These are phyloP conservation scores for Murina feae DNA, from an alignment of 2,113 vertebrate species.

Conservation along the genomic window DNA sequence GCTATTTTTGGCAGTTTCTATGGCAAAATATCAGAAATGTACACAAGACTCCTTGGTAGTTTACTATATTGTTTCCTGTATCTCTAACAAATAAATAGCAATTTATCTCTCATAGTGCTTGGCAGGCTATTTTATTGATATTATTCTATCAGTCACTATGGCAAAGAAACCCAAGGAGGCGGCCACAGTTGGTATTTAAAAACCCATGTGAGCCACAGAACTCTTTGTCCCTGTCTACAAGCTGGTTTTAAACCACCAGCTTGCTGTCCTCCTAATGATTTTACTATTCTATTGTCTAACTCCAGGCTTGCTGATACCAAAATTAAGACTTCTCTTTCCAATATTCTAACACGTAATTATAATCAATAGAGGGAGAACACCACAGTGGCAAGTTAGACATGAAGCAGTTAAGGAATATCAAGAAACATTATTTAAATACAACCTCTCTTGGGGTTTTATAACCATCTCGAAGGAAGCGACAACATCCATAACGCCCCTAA, in stretches of 20 bases:
- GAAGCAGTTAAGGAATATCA: constrained; percentile 33
- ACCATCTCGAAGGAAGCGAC: constrained; percentile 96
- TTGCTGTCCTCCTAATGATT: constrained; percentile 9
- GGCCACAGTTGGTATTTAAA: not conserved
- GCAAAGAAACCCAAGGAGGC: constrained; percentile 15
- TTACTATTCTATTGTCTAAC: constrained; percentile 21
- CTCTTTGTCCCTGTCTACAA: constrained; percentile 4
- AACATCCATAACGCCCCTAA: constrained; percentile 97
- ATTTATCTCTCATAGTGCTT: constrained; percentile 25
- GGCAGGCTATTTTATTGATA: constrained; percentile 16
- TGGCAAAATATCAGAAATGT: constrained; percentile 14
- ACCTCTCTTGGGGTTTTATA: constrained; percentile 98
- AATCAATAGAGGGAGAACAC: not conserved
- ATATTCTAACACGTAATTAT: constrained; percentile 32
- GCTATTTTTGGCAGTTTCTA: not conserved
- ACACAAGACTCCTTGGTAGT: not conserved
- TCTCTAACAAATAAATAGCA: constrained; percentile 25
- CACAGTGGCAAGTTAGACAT: constrained; percentile 27
- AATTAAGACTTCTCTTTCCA: constrained; percentile 30
- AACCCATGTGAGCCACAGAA: not conserved
- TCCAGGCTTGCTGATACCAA: constrained; percentile 24
- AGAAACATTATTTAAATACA: constrained; percentile 65
- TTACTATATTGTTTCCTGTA: not conserved
- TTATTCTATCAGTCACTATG: constrained; percentile 3
- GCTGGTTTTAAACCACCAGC: not conserved